Conservation (phyloP, 2,797 vertebrate species). For the Tokudaia tokunoshimensis region DNA sequence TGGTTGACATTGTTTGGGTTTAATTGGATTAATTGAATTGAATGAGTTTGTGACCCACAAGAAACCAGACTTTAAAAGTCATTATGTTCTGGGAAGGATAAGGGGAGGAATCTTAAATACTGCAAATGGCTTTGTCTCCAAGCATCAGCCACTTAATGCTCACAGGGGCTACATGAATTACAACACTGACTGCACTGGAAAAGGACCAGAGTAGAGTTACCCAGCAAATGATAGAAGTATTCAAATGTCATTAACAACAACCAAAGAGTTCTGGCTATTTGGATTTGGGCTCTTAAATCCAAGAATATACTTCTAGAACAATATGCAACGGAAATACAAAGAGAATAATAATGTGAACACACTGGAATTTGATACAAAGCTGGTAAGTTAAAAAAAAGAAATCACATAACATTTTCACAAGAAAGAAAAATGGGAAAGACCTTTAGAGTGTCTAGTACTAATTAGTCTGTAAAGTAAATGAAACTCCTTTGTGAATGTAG, state of each 20-base stretch:
- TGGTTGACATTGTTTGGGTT: slow-evolving; percentile 55
- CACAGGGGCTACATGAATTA: neutral
- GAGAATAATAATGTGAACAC: slow-evolving; percentile 5
- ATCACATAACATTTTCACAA: slow-evolving; percentile 22
- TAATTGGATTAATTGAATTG: slow-evolving; percentile 75
- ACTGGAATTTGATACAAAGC: neutral
- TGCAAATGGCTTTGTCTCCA: neutral
- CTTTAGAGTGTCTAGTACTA: neutral
- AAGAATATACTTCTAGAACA: slow-evolving; percentile 8
- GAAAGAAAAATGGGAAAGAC: slow-evolving; percentile 20
- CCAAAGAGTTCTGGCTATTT: neutral
- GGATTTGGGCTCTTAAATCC: neutral
- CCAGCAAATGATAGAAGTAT: neutral
- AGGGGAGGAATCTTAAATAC: neutral
- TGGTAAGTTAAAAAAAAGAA: neutral
- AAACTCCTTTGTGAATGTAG: slow-evolving; percentile 10
- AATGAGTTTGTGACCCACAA: slow-evolving; percentile 69
- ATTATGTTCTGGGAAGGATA: slow-evolving; percentile 32
- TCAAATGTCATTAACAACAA: neutral
- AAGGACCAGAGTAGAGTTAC: neutral
- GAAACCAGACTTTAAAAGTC: slow-evolving; percentile 69
- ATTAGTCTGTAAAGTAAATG: slow-evolving; percentile 9
- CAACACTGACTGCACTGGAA: neutral
- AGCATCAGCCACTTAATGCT: neutral
- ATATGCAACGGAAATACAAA: slow-evolving; percentile 8